Conservation (phyloP, 2,113 vertebrate species). For the Tauraco erythrolophus region DNA sequence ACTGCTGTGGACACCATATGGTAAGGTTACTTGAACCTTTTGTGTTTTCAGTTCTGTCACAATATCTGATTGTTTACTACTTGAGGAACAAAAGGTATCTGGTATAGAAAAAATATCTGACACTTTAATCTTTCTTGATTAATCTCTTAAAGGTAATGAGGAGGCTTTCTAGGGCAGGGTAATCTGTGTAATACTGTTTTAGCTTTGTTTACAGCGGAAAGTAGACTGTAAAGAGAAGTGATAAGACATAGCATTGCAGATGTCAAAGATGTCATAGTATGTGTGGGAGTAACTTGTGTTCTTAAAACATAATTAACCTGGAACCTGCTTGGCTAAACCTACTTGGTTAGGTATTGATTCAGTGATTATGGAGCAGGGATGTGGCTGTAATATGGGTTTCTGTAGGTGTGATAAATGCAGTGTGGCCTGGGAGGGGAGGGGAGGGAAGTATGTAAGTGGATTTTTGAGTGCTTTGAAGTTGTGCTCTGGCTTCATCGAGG, state of each 20-base stretch:
- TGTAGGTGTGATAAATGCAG: not conserved
- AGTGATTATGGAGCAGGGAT: not conserved
- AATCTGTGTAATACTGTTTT: conserved; percentile 50
- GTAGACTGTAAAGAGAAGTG: not conserved
- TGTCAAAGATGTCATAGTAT: not conserved
- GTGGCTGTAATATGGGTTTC: not conserved
- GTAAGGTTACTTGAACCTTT: not conserved
- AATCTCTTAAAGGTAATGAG: conserved; percentile 57
- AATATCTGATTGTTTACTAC: not conserved
- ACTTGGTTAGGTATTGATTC: not conserved
- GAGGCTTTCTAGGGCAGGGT: conserved; percentile 34
- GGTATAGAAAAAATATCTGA: conserved; percentile 33
- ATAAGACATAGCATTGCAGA: not conserved
- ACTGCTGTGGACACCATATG: rapidly evolving
- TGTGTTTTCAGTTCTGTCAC: not conserved
- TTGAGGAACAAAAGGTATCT: conserved; percentile 32
- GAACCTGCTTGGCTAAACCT: not conserved
- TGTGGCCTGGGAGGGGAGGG: not conserved
- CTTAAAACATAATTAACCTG: not conserved
- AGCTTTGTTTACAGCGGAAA: conserved; percentile 47
- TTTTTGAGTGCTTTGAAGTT: not conserved
- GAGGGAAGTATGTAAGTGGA: not conserved
- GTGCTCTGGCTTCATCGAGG: not conserved
- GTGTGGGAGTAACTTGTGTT: not conserved
- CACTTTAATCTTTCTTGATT: conserved; percentile 59